Evolutionary conservation across 92 coral and sea anemone genomes (phyloP), one percentile per base, ranked within the genome.

Genomic region (Scolanthus callimorphus): DNA sequence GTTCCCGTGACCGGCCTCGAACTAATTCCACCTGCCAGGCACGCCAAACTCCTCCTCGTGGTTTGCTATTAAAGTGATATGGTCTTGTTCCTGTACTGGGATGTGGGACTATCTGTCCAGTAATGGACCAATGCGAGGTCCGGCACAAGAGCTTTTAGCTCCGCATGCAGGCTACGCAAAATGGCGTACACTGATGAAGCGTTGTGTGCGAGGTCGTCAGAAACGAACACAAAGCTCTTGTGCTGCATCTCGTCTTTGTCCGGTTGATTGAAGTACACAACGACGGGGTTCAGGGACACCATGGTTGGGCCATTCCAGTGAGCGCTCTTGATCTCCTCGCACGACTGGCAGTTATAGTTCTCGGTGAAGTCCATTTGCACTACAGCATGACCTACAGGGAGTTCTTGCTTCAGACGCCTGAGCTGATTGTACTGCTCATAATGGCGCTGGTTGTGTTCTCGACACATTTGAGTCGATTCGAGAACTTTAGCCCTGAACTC

Each of bases 241-340:
- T 69, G 75, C 46, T 26, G 57, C 27, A 69, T 48, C 47, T 31
- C 30, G 10, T 29, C 26, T 3, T 67, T 23, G 20, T 55, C 53
- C 25, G 24, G 34, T 31, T 39, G 31, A 17, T 29, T 56, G 75
- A 54, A 74, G 55, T 74, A 74, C 6, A 64, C 55, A 9, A 63
- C 66, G 10, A 64, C 49, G 11, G 80, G 74, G 37, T 71, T 70
- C 50, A 71, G 72, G 8, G 73, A 69, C 27, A 61, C 71, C 84
- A 77, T 77, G 55, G 78, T 57, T 2, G 71, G 59, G 55, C 45
- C 21, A 27, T 80, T 65, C 76, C 80, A 80, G 69, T 64, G 45
- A 11, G 80, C 85, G 12, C 79, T 71, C 63, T 79, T 70, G 1
- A 79, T 57, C 30, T 80, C 81, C 27, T 65, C 60, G 1, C 21